Evolutionary conservation across 1,140 invertebrate genomes (phyloP), one percentile per base, ranked within the genome.

Genomic region (Metopolophium dirhodum): DNA sequence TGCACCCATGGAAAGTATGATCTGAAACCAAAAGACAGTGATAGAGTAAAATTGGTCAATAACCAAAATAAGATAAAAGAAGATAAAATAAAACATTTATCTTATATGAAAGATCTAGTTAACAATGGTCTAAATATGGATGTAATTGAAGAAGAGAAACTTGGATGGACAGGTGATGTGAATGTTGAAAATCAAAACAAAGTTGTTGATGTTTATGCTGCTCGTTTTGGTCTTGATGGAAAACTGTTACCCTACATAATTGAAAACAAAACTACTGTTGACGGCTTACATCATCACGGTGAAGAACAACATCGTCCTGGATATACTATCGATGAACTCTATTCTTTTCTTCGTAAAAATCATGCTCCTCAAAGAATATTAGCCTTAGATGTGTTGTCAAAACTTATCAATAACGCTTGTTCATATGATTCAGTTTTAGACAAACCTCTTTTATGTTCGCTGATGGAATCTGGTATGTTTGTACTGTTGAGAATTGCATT

Each of bases 221-320:
- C 98, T 49, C 94, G 96, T 91, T 97, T 97, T 94, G 96, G 96
- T 95, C 96, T 97, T 94, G 94, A 96, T 94, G 96, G 96, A 95
- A 95, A 95, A 89, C 94, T 98, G 2, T 94, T 98, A 68, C 97
- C 97, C 6, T 97, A 97, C 94, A 95, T 96, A 35, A 96, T 97
- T 83, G 96, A 97, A 94, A 96, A 95, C 95, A 95, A 95, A 94
- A 96, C 95, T 51, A 94, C 94, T 26, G 94, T 95, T 96, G 37
- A 96, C 96, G 97, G 97, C 87, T 95, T 99, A 14, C 98, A 98
- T 95, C 97, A 99, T 95, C 98, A 99, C 95, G 98, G 98, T 3
- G 97, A 98, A 94, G 98, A 99, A 95, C 97, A 98, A 45, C 97
- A 98, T 94, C 96, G 98, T 94, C 97, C 98, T 35, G 98, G 98